phyloP scores from a whole-genome alignment of 2,797 vertebrate genomes.

The Myotis planiceps region DNA sequence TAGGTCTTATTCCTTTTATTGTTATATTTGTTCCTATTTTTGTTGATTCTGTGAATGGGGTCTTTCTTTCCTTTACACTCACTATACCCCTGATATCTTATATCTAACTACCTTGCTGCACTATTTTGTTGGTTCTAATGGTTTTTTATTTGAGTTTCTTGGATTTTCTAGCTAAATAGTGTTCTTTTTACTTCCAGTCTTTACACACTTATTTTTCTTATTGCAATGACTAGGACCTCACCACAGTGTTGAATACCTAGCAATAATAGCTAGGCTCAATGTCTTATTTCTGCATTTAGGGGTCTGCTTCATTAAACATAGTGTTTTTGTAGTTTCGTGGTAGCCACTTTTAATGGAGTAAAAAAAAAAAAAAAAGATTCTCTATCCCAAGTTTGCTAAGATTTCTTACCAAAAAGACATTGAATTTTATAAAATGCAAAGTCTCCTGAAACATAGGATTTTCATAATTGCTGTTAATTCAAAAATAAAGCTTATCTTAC shows the following conservation, averaged over 20 bases:
- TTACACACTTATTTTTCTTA: not conserved
- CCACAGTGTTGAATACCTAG: not conserved
- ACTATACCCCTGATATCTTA: not conserved
- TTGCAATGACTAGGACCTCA: not conserved
- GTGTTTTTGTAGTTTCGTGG: not conserved
- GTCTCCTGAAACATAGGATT: not conserved
- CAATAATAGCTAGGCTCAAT: not conserved
- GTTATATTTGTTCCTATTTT: not conserved
- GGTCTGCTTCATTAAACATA: not conserved
- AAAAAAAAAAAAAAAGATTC: not conserved
- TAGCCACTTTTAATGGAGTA: not conserved
- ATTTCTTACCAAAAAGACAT: constrained; percentile 23
- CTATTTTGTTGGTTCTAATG: not conserved
- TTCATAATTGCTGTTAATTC: not conserved
- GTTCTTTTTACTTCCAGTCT: not conserved
- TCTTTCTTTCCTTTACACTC: not conserved
- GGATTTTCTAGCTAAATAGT: not conserved
- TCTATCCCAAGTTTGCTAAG: not conserved
- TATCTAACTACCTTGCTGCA: not conserved
- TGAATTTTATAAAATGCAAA: constrained; percentile 48
- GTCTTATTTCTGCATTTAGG: not conserved
- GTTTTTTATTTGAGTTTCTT: not conserved
- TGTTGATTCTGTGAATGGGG: not conserved
- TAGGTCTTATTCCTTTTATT: not conserved
- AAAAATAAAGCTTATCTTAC: not conserved